phyloP scores from a whole-genome alignment of 2,113 vertebrate genomes.

The Alces alces region DNA sequence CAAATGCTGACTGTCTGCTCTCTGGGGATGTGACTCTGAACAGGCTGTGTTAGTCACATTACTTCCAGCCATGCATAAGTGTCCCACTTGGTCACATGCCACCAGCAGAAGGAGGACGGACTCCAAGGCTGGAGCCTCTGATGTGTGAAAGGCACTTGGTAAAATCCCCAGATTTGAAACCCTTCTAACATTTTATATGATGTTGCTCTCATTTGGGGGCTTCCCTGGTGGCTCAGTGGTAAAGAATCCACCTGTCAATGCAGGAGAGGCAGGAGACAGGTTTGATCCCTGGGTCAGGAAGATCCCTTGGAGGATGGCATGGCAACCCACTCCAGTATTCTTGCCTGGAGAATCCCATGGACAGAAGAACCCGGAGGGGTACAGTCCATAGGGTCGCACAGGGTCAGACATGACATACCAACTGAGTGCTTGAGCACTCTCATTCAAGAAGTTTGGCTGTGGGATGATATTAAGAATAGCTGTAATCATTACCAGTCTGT shows the following conservation, averaged over 20 bases:
- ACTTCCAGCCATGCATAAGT: not conserved
- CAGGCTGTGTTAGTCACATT: not conserved
- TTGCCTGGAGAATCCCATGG: not conserved
- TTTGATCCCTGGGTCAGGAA: not conserved
- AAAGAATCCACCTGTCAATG: not conserved
- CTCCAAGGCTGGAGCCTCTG: constrained; percentile 3
- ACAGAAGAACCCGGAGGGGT: not conserved
- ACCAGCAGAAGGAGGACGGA: not conserved
- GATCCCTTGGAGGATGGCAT: not conserved
- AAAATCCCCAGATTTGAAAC: constrained; percentile 27
- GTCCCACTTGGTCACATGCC: not conserved
- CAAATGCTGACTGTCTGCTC: not conserved
- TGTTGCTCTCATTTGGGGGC: not conserved
- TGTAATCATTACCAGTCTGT: not conserved
- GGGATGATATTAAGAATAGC: constrained; percentile 26
- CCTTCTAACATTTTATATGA: constrained; percentile 28
- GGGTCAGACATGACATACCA: not conserved
- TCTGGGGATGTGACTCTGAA: not conserved
- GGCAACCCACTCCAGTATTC: not conserved
- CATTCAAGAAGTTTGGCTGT: not conserved
- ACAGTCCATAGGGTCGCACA: not conserved
- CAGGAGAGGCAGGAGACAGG: not conserved
- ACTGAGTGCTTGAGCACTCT: not conserved
- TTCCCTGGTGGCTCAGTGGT: not conserved
- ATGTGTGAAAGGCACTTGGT: not conserved